phyloP scores from a whole-genome alignment of 2,113 vertebrate species.

The Erinaceus europaeus region DNA sequence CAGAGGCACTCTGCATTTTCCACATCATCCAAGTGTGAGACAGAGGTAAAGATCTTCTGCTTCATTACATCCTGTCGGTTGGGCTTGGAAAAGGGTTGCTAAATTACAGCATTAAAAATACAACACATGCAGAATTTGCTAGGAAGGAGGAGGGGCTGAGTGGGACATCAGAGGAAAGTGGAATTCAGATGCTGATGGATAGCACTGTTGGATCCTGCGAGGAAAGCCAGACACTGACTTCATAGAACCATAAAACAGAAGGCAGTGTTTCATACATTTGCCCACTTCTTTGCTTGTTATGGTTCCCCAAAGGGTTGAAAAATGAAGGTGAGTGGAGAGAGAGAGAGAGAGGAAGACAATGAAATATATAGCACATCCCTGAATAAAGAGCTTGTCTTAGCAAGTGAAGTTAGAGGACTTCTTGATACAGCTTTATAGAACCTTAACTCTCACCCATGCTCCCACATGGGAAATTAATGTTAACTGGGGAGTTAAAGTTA shows the following conservation, averaged over 20 bases:
- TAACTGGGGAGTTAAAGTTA: background rate
- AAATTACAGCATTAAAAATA: slow-evolving; percentile 59
- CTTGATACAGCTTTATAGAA: slow-evolving; percentile 4
- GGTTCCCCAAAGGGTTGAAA: slow-evolving; percentile 26
- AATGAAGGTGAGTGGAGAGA: background rate
- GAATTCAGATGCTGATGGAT: slow-evolving; percentile 13
- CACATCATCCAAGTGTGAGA: slow-evolving; percentile 22
- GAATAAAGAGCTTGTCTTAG: background rate
- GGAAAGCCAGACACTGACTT: slow-evolving; percentile 36
- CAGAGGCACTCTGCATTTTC: slow-evolving; percentile 2
- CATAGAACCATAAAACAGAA: slow-evolving; percentile 1
- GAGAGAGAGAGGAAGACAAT: background rate
- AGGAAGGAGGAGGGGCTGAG: background rate
- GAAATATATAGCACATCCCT: slow-evolving; percentile 13
- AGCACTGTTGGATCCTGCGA: slow-evolving; percentile 8
- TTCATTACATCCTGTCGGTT: slow-evolving; percentile 35
- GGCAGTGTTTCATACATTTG: slow-evolving; percentile 15
- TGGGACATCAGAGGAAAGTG: background rate
- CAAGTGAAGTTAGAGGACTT: background rate
- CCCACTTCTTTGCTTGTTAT: slow-evolving; percentile 39
- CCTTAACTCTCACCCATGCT: background rate
- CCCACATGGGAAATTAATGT: background rate
- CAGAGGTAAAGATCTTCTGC: slow-evolving; percentile 21
- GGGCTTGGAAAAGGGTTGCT: slow-evolving; percentile 28
- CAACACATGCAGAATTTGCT: background rate